A percentile compares a stretch with the other conserved stretches of the same genome.
Evolutionary conservation across 2,113 vertebrate species (phyloP).

Genomic region (Mirounga angustirostris): DNA sequence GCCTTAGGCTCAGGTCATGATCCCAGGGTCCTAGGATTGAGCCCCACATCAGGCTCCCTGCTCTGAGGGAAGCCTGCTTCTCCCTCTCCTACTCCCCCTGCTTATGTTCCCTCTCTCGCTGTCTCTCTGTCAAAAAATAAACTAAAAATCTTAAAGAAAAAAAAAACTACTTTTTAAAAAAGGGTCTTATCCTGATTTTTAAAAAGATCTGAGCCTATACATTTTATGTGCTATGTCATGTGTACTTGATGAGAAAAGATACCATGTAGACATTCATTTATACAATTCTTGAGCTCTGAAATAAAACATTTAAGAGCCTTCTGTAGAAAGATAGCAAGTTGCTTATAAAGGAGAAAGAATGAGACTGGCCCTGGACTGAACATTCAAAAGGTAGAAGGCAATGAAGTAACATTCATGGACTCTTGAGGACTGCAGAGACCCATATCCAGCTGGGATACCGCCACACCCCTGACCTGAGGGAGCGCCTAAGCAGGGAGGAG

Average conservation of each 20-base stretch:
- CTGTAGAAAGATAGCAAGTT: background rate
- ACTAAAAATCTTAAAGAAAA: background rate
- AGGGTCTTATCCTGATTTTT: background rate
- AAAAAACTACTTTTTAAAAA: background rate
- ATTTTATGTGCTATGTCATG: background rate
- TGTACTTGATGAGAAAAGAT: background rate
- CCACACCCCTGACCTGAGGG: background rate
- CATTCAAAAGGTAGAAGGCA: background rate
- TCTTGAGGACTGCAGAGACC: background rate
- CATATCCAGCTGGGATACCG: background rate
- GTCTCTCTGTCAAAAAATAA: no score
- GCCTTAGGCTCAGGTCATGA: no score
- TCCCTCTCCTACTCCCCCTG: no score
- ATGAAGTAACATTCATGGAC: background rate
- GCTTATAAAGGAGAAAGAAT: background rate
- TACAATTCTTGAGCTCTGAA: background rate
- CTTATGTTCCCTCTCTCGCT: no score
- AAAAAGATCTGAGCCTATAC: background rate
- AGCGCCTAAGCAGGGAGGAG: background rate
- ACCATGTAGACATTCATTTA: background rate
- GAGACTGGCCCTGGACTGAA: background rate
- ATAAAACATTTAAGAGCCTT: background rate
- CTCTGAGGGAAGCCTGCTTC: no score
- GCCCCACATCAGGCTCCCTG: no score
- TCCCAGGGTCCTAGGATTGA: no score